Conservation (phyloP, 1,140 invertebrate genomes). For the Anastrepha obliqua region DNA sequence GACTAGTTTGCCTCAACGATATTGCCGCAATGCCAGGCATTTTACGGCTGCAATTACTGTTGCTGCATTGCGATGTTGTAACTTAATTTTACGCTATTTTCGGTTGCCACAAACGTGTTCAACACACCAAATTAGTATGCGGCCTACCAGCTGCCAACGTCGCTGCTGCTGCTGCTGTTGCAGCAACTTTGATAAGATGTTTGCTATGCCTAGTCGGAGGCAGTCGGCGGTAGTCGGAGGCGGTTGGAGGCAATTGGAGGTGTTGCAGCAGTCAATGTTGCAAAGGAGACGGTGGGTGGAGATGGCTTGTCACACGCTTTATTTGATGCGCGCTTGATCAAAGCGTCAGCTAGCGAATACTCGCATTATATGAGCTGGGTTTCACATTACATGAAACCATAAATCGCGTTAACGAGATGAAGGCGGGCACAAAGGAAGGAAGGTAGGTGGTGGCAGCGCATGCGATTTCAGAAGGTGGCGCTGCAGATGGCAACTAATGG, state of each 20-base stretch:
- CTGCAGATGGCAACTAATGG: conserved; percentile 21
- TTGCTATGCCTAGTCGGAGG: background rate
- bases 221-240: background rate
- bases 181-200: background rate
- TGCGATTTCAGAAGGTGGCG: background rate
- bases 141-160: background rate
- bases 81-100: conserved; percentile 52
- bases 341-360: background rate
- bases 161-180: background rate
- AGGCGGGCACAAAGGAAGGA: background rate
- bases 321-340: conserved; percentile 45
- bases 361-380: conserved; percentile 27
- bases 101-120: conserved; percentile 8
- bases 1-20: background rate
- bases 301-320: conserved; percentile 45
- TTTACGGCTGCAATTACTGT: background rate
- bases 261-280: conserved; percentile 8
- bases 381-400: conserved; percentile 50
- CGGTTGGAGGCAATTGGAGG: background rate
- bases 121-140: background rate
- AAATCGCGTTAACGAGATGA: conserved; percentile 50
- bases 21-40: background rate
- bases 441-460: background rate
- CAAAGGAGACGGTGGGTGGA: conserved; percentile 34
- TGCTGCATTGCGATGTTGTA: conserved; percentile 1